Evolutionary conservation across 2,797 vertebrate genomes (phyloP).

Genomic region (Octomys mimax): DNA sequence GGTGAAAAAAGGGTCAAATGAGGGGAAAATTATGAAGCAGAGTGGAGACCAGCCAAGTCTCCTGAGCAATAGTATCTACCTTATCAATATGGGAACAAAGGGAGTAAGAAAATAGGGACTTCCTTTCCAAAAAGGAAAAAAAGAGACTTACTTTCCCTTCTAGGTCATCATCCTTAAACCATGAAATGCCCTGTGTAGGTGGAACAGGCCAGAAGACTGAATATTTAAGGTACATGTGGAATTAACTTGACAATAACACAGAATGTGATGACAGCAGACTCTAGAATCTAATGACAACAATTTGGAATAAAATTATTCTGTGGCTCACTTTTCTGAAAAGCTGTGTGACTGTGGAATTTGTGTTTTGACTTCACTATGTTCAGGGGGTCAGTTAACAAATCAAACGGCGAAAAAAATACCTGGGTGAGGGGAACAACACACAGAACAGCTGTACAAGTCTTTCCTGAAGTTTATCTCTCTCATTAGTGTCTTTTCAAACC

Average conservation of each 20-base stretch:
- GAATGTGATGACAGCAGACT: conserved; percentile 72
- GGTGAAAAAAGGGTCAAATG: conserved; percentile 72
- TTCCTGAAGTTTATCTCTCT: not conserved
- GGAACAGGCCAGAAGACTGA: conserved; percentile 72
- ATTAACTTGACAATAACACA: conserved; percentile 45
- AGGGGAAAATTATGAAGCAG: conserved; percentile 58
- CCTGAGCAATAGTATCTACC: not conserved
- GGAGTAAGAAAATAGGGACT: conserved; percentile 26
- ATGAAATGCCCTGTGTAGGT: conserved; percentile 62
- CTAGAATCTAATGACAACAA: conserved; percentile 76
- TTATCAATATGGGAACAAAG: conserved; percentile 3
- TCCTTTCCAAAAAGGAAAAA: too few relatives aligned
- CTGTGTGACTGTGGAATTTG: not conserved
- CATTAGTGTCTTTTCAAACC: not conserved
- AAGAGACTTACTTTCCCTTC: conserved; percentile 64
- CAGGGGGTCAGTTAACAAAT: not conserved
- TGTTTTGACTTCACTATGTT: not conserved
- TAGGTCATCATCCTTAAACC: conserved; percentile 64
- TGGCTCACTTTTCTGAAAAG: conserved; percentile 48
- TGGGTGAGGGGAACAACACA: not conserved
- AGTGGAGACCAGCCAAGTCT: not conserved
- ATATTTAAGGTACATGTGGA: conserved; percentile 18
- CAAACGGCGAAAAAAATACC: not conserved
- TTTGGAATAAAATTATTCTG: conserved; percentile 42
- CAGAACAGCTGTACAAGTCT: not conserved